phyloP scores from a whole-genome alignment of 2,797 vertebrate genomes.

The Danio albolineatus region DNA sequence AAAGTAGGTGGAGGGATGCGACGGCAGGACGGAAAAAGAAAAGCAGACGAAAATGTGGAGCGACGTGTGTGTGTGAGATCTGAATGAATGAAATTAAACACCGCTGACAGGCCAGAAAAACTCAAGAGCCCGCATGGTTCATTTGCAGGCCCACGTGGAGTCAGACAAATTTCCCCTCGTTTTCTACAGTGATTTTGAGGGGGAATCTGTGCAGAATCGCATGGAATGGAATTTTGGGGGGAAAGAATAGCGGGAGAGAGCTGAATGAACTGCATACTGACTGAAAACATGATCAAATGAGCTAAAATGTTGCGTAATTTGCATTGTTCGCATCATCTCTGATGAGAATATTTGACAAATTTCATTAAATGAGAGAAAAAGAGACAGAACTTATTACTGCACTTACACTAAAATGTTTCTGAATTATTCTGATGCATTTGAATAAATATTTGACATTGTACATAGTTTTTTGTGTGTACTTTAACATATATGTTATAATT shows the following conservation, averaged over 20 bases:
- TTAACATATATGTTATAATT: too few relatives aligned
- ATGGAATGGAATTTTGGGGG: background rate
- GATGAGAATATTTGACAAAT: background rate
- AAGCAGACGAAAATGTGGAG: constrained; percentile 17
- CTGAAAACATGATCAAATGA: background rate
- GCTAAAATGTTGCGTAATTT: background rate
- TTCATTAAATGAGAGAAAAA: too few relatives aligned
- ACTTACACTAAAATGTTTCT: too few relatives aligned
- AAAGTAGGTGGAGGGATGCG: constrained; percentile 15
- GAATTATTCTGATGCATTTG: too few relatives aligned
- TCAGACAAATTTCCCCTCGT: background rate
- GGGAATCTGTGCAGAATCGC: background rate
- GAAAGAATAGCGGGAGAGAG: background rate
- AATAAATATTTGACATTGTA: too few relatives aligned
- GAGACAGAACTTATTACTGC: too few relatives aligned
- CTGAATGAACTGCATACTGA: background rate
- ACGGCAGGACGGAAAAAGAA: constrained; percentile 8
- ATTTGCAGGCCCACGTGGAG: background rate
- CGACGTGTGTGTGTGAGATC: constrained; percentile 15
- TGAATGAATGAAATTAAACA: constrained; percentile 19
- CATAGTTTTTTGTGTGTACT: too few relatives aligned
- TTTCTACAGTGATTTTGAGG: background rate
- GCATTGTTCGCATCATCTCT: background rate
- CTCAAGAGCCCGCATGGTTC: background rate
- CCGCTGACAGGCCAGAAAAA: constrained; percentile 23